Base-by-base conservation (phyloP, 1,140 invertebrate species). In the Wiebesia pumilae region DNA sequence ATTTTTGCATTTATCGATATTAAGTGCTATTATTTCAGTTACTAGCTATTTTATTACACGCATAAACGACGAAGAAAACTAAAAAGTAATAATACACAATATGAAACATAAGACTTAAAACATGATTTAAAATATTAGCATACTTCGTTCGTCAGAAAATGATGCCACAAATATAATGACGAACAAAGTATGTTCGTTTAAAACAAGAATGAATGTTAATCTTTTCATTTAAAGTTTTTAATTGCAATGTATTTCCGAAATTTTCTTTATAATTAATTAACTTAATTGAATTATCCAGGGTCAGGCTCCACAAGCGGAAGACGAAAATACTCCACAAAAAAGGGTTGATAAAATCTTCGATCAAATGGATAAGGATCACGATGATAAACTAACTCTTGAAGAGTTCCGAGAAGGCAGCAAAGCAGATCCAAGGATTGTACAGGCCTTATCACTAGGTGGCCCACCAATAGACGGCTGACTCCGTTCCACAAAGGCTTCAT, bases 351-450 rank as follows among this genome's bases (percentile, higher is more conserved):
- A 98, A 93, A 99, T 99, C 91, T 99, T 99, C 94, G 97, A 98
- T 93, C 98, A 98, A 92, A 99, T 99, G 98, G 98, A 99, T 94
- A 99, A 99, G 94, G 99, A 99, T 93, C 97, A 99, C 94, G 99
- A 99, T 94, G 98, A 99, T 92, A 96, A 97, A 92, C 95, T 99
- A 87, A 99, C 98, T 27, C 95, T 99, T 88, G 98, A 99, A 91
- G 99, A 99, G 94, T 99, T 99, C 94, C 96, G 98, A 90, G 99
- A 99, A 94, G 98, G 98, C 87, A 99, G 98, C 92, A 99, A 99
- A 94, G 98, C 98, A 71, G 99, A 99, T 94, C 98, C 99, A 10
- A 96, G 98, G 94, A 99, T 99, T 92, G 98, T 99, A 30, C 98
- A 99, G 94, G 99, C 97, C n/a, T 94, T 97, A 71, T 97, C 97